Percentiles rank a stretch among this genome's conserved stretches.
Evolutionary conservation across 2,797 vertebrate species (phyloP).

Genomic region (Remorina albescens): DNA sequence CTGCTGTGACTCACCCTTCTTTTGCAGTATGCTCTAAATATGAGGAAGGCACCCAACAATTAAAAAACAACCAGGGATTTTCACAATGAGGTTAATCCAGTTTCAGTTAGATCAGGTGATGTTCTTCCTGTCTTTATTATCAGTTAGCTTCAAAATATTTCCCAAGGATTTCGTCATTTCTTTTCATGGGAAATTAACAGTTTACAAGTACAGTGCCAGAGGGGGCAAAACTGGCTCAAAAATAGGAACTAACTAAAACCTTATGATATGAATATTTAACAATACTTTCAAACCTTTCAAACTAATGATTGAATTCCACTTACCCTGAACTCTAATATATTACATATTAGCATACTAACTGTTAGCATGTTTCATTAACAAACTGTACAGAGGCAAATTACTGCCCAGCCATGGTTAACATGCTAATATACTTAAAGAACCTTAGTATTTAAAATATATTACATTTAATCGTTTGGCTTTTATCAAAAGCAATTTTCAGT

Average conservation of each 20-base stretch:
- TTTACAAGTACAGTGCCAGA: background rate
- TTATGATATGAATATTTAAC: background rate
- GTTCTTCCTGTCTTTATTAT: background rate
- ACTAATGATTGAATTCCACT: too few relatives aligned
- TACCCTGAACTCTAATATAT: too few relatives aligned
- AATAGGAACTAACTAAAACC: background rate
- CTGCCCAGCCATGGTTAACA: too few relatives aligned
- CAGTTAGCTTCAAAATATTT: background rate
- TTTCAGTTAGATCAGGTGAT: slow-evolving; percentile 11
- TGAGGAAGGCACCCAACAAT: background rate
- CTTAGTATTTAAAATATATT: too few relatives aligned
- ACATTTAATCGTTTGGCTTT: too few relatives aligned
- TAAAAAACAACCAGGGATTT: slow-evolving; percentile 14
- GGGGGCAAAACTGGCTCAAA: background rate
- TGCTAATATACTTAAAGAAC: too few relatives aligned
- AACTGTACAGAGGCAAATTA: too few relatives aligned
- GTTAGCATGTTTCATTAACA: too few relatives aligned
- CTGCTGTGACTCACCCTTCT: slow-evolving; percentile 58
- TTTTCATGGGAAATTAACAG: background rate
- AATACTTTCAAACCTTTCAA: background rate
- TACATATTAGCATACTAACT: too few relatives aligned
- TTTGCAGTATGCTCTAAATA: background rate
- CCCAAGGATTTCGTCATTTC: background rate
- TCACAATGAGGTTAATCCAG: slow-evolving; percentile 13
- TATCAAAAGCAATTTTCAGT: too few relatives aligned